Evolutionary conservation across 2,888 invertebrate genomes (phyloP).

Genomic region (Sinopyrophorus schimmeli): DNA sequence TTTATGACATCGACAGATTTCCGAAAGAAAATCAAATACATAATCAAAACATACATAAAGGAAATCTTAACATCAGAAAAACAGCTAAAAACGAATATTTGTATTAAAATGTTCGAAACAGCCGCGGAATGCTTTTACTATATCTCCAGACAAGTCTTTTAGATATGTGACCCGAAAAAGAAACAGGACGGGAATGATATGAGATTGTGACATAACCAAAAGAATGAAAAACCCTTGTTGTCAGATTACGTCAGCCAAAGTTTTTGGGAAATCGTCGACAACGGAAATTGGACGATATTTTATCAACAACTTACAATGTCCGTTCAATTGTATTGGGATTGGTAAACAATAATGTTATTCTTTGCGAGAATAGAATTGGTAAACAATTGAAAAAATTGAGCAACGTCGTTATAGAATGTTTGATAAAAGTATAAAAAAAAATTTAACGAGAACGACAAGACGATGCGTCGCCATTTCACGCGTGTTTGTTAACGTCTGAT

Average conservation of each 20-base stretch:
- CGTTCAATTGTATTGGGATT: slow-evolving; percentile 8
- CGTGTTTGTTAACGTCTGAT: slow-evolving; percentile 43
- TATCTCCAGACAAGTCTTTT: slow-evolving; percentile 40
- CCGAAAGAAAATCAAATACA: too few species aligned
- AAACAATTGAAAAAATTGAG: background rate
- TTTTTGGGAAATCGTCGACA: slow-evolving; percentile 8
- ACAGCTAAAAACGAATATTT: slow-evolving; percentile 40
- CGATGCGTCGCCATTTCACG: slow-evolving; percentile 41
- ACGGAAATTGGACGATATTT: slow-evolving; percentile 11
- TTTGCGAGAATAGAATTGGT: too few species aligned
- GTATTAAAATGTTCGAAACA: slow-evolving; percentile 41
- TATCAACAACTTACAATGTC: slow-evolving; percentile 7
- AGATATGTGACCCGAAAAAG: slow-evolving; percentile 43
- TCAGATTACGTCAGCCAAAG: slow-evolving; percentile 23
- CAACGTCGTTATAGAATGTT: slow-evolving; percentile 8
- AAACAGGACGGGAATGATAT: slow-evolving; percentile 33
- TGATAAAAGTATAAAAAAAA: slow-evolving; percentile 24
- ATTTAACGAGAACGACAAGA: slow-evolving; percentile 25
- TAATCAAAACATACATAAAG: too few species aligned
- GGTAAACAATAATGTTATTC: slow-evolving; percentile 8
- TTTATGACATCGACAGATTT: too few species aligned
- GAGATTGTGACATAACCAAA: slow-evolving; percentile 31
- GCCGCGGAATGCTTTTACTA: slow-evolving; percentile 38
- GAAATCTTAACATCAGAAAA: slow-evolving; percentile 5
- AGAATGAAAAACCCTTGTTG: slow-evolving; percentile 22